Evolutionary conservation across 2,797 vertebrate species (phyloP).

Genomic region (Macropus fuliginosus): DNA sequence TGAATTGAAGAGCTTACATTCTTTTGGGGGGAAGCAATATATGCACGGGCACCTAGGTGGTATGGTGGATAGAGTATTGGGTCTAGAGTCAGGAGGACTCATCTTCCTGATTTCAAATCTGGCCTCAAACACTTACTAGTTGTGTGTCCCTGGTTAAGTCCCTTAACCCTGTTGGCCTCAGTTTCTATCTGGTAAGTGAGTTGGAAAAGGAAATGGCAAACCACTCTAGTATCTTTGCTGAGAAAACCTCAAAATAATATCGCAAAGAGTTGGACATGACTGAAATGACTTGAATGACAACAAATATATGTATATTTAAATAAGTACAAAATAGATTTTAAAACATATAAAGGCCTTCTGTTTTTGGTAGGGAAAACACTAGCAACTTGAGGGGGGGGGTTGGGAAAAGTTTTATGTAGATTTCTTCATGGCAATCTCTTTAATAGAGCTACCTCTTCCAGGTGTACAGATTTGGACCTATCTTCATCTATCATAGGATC

Average conservation of each 20-base stretch:
- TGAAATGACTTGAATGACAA: no score
- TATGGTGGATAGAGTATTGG: not conserved
- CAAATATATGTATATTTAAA: not conserved
- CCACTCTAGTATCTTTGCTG: no score
- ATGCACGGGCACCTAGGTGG: not conserved
- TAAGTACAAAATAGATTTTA: not conserved
- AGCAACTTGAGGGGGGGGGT: not conserved
- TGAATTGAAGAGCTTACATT: not conserved
- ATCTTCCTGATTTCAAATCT: not conserved
- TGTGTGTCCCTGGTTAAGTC: not conserved
- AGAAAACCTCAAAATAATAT: no score
- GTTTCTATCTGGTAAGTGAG: no score
- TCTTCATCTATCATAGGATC: not conserved
- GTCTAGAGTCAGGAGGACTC: not conserved
- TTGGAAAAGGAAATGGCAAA: no score
- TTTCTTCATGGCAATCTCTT: no score
- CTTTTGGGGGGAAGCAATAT: not conserved
- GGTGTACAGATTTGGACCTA: not conserved
- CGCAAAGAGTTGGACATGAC: no score
- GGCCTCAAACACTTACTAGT: not conserved
- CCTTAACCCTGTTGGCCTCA: not conserved
- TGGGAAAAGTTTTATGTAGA: not conserved
- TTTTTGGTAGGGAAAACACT: not conserved
- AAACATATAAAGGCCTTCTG: not conserved
- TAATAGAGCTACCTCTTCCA: not conserved